phyloP scores from a whole-genome alignment of 1,140 invertebrate genomes.

The Drosophila sturtevanti region DNA sequence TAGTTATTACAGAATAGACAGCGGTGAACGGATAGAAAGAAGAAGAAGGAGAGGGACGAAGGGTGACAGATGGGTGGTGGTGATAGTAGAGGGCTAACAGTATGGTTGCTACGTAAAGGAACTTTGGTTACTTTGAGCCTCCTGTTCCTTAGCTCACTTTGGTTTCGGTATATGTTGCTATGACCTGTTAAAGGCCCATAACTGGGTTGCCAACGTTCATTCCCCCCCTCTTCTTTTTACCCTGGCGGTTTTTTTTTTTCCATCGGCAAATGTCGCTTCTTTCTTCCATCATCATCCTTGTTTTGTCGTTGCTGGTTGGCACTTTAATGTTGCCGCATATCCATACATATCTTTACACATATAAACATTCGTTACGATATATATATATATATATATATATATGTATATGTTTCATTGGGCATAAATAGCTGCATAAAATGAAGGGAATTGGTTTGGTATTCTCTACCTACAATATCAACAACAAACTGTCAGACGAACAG shows the following conservation, averaged over 20 bases:
- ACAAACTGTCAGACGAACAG: constrained; percentile 5
- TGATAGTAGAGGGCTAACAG: neutral
- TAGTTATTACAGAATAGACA: constrained; percentile 54
- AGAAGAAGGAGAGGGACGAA: neutral
- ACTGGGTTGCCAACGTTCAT: constrained; percentile 21
- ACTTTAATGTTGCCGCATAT: constrained; percentile 32
- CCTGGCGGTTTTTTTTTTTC: too few relatives aligned
- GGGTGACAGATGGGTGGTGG: neutral
- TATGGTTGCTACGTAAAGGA: constrained; percentile 48
- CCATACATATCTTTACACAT: constrained; percentile 52
- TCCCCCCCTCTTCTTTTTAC: neutral
- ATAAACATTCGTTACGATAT: too few relatives aligned
- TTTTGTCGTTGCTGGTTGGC: constrained; percentile 2
- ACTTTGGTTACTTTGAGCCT: constrained; percentile 34
- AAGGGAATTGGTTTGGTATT: constrained; percentile 3
- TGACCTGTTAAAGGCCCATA: constrained; percentile 61
- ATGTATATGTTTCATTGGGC: constrained; percentile 24
- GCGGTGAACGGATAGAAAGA: neutral
- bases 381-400: neutral
- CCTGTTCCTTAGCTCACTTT: constrained; percentile 2
- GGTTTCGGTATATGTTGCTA: constrained; percentile 35
- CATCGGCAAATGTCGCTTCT: neutral
- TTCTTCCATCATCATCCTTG: neutral
- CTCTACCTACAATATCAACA: neutral
- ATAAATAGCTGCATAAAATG: constrained; percentile 41